Percentiles rank a stretch among this genome's conserved stretches.
These are phyloP conservation scores for Sebastes diploproa DNA, from an alignment of 2,797 vertebrate species.

Conservation along the genomic window DNA sequence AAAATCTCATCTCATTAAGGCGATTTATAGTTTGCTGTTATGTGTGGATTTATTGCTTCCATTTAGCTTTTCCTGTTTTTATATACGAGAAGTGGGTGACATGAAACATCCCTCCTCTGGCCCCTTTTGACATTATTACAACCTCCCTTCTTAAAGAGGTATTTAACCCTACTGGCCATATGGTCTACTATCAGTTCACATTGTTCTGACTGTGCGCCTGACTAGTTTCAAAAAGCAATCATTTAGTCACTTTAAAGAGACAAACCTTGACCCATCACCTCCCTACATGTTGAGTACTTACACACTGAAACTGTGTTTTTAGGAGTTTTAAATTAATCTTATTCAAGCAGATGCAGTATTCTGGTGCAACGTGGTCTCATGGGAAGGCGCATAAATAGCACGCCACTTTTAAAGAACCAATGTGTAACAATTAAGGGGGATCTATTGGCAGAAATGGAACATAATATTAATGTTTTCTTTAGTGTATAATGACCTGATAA, in stretches of 20 bases:
- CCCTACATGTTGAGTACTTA: no score
- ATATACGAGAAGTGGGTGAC: neutral
- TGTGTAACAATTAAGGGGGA: no score
- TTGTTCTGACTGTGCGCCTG: neutral
- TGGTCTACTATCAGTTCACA: neutral
- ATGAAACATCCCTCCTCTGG: neutral
- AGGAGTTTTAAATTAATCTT: no score
- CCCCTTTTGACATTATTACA: neutral
- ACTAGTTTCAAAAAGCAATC: no score
- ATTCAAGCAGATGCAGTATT: no score
- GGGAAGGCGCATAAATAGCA: neutral
- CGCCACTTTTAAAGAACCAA: no score
- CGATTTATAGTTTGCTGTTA: neutral
- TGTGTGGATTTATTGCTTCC: neutral
- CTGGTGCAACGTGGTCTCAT: neutral
- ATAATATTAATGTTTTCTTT: no score
- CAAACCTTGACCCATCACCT: neutral
- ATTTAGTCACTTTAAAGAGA: neutral
- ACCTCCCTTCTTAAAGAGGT: neutral
- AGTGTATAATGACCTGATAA: no score
- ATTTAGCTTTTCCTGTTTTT: neutral
- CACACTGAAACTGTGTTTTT: no score
- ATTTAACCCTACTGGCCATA: neutral
- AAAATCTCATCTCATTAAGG: neutral
- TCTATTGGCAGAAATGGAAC: no score